These are phyloP conservation scores for Hyperoplus immaculatus DNA, from an alignment of 2,797 vertebrate species.

Conservation along the genomic window DNA sequence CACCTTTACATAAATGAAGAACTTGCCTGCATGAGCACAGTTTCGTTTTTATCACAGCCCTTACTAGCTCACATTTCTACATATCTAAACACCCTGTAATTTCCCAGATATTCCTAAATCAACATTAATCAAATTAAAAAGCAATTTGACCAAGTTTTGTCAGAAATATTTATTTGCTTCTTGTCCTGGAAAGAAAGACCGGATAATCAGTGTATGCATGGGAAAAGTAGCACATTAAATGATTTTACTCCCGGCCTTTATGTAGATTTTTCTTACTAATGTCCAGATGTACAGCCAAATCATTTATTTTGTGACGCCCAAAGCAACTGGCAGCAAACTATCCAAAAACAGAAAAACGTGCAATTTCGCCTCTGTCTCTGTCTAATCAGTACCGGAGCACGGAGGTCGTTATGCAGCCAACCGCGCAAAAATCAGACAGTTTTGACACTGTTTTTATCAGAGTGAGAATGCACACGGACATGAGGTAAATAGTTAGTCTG, in stretches of 20 bases:
- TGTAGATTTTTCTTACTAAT: neutral
- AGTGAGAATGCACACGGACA: neutral
- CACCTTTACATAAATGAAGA: constrained; percentile 6
- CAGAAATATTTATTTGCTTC: neutral
- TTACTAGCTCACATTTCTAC: constrained; percentile 21
- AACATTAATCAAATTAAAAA: constrained; percentile 1
- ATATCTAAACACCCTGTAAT: constrained; percentile 8
- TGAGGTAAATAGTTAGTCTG: neutral
- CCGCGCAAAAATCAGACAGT: neutral
- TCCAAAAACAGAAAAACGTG: neutral
- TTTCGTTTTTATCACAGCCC: constrained; percentile 14
- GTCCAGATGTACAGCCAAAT: constrained; percentile 5
- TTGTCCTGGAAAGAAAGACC: neutral
- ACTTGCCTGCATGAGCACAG: constrained; percentile 3
- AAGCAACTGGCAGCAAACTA: neutral
- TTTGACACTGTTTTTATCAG: constrained; percentile 11
- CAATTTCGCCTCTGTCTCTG: neutral
- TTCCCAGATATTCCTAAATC: neutral
- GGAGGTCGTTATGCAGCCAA: neutral
- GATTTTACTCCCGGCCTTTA: neutral
- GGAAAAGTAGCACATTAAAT: neutral
- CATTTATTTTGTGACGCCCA: neutral
- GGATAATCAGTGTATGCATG: neutral
- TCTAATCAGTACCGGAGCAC: constrained; percentile 1
- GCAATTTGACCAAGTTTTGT: neutral